phyloP scores from a whole-genome alignment of 64 coral and sea anemone genomes.

The Pocillopora verrucosa region DNA sequence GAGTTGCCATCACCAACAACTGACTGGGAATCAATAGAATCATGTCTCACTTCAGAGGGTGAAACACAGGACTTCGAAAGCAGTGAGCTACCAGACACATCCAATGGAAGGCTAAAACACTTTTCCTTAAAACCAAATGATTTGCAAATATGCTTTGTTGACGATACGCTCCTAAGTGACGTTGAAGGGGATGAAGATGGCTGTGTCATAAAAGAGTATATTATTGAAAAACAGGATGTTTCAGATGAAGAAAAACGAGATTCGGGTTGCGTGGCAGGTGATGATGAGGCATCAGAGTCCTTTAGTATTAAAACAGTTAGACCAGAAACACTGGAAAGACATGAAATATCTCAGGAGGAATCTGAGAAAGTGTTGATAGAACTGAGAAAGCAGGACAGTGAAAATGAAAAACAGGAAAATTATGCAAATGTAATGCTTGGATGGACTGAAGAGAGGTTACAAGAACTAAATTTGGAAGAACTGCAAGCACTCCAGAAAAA shows the following conservation, averaged over 20 bases:
- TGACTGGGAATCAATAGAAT: constrained; percentile 95
- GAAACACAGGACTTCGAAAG: constrained; percentile 65
- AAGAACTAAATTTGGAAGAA: constrained; percentile 60
- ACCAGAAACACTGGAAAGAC: constrained; percentile 50
- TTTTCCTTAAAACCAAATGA: constrained; percentile 79
- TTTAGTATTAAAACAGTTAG: constrained; percentile 89
- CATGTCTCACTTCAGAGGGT: constrained; percentile 80
- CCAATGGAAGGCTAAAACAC: constrained; percentile 50
- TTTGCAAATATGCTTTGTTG: constrained; percentile 93
- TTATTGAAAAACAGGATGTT: constrained; percentile 77
- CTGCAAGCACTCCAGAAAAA: constrained; percentile 73
- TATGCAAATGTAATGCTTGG: constrained; percentile 50
- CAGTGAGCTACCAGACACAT: constrained; percentile 49
- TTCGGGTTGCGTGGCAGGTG: constrained; percentile 88
- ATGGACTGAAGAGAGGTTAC: constrained; percentile 73
- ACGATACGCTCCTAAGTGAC: constrained; percentile 77
- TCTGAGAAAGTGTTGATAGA: constrained; percentile 73
- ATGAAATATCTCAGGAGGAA: constrained; percentile 65
- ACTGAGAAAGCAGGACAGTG: constrained; percentile 59
- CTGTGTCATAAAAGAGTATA: constrained; percentile 82
- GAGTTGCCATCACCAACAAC: constrained; percentile 89
- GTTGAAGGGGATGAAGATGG: constrained; percentile 83
- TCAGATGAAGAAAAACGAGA: constrained; percentile 85
- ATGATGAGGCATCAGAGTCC: constrained; percentile 79
- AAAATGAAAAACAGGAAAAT: constrained; percentile 20